phyloP scores from a whole-genome alignment of 2,113 vertebrate species.

The Phalacrocorax brasilianus region DNA sequence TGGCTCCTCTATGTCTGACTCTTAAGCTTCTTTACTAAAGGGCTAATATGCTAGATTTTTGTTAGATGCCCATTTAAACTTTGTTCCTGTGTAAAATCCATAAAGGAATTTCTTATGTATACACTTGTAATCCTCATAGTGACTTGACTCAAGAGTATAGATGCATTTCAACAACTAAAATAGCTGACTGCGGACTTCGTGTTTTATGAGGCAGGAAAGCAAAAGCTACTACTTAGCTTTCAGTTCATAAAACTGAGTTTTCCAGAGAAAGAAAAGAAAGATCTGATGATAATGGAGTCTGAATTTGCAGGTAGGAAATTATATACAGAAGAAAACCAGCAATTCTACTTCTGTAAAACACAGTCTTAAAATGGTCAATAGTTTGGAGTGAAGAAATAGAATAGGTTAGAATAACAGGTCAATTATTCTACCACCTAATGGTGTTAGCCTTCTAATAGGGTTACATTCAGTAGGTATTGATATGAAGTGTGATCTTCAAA shows the following conservation, averaged over 20 bases:
- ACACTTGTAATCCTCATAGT: slow-evolving; percentile 28
- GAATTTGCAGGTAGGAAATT: background rate
- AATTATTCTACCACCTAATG: background rate
- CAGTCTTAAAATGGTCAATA: background rate
- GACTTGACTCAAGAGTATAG: background rate
- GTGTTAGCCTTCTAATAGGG: background rate
- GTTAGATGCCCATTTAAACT: background rate
- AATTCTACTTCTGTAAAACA: background rate
- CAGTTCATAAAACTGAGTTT: background rate
- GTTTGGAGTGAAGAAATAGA: background rate
- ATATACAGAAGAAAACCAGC: background rate
- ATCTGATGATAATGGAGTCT: background rate
- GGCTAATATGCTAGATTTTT: slow-evolving; percentile 13
- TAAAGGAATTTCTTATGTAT: slow-evolving; percentile 57
- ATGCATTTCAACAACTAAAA: background rate
- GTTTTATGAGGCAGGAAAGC: background rate
- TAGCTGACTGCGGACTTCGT: background rate
- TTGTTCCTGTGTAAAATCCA: slow-evolving; percentile 23
- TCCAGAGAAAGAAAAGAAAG: background rate
- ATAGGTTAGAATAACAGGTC: background rate
- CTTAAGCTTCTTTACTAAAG: slow-evolving; percentile 8
- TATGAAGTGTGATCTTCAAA: background rate
- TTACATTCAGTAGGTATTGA: background rate
- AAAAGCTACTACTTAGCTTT: background rate
- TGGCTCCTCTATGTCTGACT: slow-evolving; percentile 1